These are phyloP conservation scores for Henricia sp. DNA, from an alignment of 53 echinoderm and acorn worm genomes.

Conservation along the genomic window DNA sequence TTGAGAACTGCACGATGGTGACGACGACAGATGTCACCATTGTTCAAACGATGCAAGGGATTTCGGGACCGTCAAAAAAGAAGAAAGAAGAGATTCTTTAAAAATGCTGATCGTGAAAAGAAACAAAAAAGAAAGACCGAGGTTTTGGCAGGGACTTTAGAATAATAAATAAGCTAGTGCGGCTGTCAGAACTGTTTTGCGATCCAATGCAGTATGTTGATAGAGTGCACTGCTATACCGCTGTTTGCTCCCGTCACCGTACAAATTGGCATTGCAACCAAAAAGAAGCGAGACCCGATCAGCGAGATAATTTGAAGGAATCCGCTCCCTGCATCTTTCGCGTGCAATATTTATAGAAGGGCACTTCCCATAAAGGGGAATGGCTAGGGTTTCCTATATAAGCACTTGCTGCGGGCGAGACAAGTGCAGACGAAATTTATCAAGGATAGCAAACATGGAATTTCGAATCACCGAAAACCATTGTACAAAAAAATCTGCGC, in stretches of 20 bases:
- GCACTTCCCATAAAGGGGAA: slow-evolving; percentile 28
- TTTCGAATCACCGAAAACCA: neutral
- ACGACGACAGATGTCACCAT: too few species aligned
- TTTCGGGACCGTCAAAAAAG: too few species aligned
- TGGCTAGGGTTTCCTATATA: slow-evolving; percentile 28
- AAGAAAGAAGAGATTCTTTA: too few species aligned
- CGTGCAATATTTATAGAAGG: slow-evolving; percentile 29
- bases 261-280: slow-evolving; percentile 43
- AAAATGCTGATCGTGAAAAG: too few species aligned
- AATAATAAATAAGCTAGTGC: too few species aligned
- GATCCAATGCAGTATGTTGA: slow-evolving; percentile 37
- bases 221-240: slow-evolving; percentile 23
- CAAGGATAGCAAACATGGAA: neutral
- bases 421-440: too few species aligned
- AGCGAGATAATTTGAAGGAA: slow-evolving; percentile 46
- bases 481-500: neutral
- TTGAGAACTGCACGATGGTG: too few species aligned
- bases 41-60: too few species aligned
- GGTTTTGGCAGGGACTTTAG: too few species aligned
- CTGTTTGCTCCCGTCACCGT: slow-evolving; percentile 3
- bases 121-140: too few species aligned
- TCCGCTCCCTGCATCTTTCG: slow-evolving; percentile 15
- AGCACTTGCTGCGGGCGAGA: neutral
- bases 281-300: slow-evolving; percentile 50
- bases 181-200: slow-evolving; percentile 41